A percentile compares a stretch with the other conserved stretches of the same genome.
phyloP scores from a whole-genome alignment of 1,140 invertebrate species.

The Papilio polyxenes region DNA sequence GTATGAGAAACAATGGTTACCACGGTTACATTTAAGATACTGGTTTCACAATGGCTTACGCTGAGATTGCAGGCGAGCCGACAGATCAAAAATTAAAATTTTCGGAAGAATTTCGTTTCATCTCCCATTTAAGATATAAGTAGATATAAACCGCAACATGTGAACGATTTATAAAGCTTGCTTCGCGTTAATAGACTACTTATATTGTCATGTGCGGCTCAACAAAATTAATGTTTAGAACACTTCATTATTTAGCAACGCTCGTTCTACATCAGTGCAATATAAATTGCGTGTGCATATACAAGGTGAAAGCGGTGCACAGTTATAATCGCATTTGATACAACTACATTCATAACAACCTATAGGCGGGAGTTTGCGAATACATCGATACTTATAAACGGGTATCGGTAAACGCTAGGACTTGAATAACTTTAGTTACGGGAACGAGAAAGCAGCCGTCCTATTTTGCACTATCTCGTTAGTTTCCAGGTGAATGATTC shows the following conservation, averaged over 20 bases:
- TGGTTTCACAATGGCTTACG: constrained; percentile 44
- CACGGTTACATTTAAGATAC: constrained; percentile 53
- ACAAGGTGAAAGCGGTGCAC: constrained; percentile 29
- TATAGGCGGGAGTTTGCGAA: constrained; percentile 22
- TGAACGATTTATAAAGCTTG: constrained; percentile 5
- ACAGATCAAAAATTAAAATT: constrained; percentile 20
- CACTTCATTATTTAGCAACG: constrained; percentile 32
- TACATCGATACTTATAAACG: constrained; percentile 17
- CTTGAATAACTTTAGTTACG: constrained; percentile 60
- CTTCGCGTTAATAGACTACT: constrained; percentile 3
- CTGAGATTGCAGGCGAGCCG: neutral
- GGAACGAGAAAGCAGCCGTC: constrained; percentile 60
- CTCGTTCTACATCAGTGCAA: constrained; percentile 28
- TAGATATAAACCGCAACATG: neutral
- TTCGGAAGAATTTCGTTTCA: constrained; percentile 20
- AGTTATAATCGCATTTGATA: constrained; percentile 33
- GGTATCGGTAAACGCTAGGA: constrained; percentile 51
- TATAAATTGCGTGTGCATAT: constrained; percentile 32
- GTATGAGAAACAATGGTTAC: constrained; percentile 75
- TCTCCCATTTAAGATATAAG: neutral
- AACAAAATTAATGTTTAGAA: constrained; percentile 33
- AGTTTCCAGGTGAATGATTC: constrained; percentile 69
- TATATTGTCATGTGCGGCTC: constrained; percentile 11
- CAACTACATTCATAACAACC: constrained; percentile 7
- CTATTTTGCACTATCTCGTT: constrained; percentile 66